Percentiles rank a stretch among this genome's conserved stretches.
These are phyloP conservation scores for Trachelipus rathkii DNA, from an alignment of 1,140 invertebrate genomes.

Conservation along the genomic window DNA sequence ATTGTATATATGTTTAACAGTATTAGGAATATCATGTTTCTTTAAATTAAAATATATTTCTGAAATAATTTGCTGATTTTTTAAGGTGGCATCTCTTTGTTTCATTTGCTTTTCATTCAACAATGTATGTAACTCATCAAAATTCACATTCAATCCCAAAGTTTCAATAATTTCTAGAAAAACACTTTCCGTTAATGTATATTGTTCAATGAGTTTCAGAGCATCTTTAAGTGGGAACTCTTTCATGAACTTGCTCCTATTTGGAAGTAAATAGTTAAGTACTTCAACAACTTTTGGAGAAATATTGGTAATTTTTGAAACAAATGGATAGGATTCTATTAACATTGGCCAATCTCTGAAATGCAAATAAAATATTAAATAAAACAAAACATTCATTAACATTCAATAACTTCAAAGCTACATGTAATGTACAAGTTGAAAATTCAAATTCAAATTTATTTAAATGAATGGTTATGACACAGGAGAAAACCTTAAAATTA, in stretches of 20 bases:
- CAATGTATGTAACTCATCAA: neutral
- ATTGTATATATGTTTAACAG: neutral
- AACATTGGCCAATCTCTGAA: neutral
- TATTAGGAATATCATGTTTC: neutral
- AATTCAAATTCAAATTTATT: too few species aligned
- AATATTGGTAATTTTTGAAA: neutral
- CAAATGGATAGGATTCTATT: neutral
- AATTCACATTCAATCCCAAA: neutral
- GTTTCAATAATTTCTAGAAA: neutral
- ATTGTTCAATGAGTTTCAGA: neutral
- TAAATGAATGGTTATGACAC: too few species aligned
- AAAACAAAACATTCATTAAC: too few species aligned
- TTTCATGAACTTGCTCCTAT: neutral
- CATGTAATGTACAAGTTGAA: too few species aligned
- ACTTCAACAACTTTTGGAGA: neutral
- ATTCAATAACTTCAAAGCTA: too few species aligned
- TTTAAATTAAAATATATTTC: too few species aligned
- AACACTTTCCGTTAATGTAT: neutral
- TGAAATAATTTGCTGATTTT: too few species aligned
- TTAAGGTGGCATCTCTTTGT: too few species aligned
- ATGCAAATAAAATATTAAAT: neutral
- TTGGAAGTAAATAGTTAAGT: neutral
- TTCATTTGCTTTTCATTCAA: neutral
- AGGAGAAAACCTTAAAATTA: too few species aligned
- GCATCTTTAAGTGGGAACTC: neutral